Evolutionary conservation across 2,113 vertebrate genomes (phyloP).

Genomic region (Stigmatopora nigra): DNA sequence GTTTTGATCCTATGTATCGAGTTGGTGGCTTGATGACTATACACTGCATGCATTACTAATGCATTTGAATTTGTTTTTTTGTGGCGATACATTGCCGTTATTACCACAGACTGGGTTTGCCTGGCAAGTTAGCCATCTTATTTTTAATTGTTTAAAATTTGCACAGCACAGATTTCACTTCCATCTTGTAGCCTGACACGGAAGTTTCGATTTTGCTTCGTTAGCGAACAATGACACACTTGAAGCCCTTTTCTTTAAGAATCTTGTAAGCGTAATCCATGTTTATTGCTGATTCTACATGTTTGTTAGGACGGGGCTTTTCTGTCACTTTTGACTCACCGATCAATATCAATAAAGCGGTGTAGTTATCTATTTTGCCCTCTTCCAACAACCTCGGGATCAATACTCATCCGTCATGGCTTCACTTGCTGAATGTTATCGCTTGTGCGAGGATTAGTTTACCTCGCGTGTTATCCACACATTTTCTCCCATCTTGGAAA

Average conservation of each 20-base stretch:
- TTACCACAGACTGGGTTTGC: neutral
- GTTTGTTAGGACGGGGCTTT: slow-evolving; percentile 12
- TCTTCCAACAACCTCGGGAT: slow-evolving; percentile 50
- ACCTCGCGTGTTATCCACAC: slow-evolving; percentile 53
- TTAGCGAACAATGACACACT: slow-evolving; percentile 13
- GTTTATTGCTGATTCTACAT: slow-evolving; percentile 15
- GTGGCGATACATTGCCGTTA: neutral
- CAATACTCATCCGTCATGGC: slow-evolving; percentile 66
- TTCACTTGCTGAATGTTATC: slow-evolving; percentile 60
- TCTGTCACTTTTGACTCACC: slow-evolving; percentile 32
- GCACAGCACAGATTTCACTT: slow-evolving; percentile 1
- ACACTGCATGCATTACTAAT: neutral
- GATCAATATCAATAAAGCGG: slow-evolving; percentile 59
- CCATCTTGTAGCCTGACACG: neutral
- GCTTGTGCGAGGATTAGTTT: slow-evolving; percentile 56
- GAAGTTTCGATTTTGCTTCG: neutral
- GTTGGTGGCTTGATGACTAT: neutral
- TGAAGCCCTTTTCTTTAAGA: neutral
- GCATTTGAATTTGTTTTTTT: neutral
- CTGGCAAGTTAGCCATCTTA: neutral
- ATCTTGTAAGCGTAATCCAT: slow-evolving; percentile 14
- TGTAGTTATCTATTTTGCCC: slow-evolving; percentile 57
- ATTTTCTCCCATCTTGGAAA: slow-evolving; percentile 42
- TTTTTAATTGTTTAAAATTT: slow-evolving; percentile 1
- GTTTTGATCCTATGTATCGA: slow-evolving; percentile 43